Evolutionary conservation across 2,113 vertebrate species (phyloP).

Genomic region (Paralichthys olivaceus): DNA sequence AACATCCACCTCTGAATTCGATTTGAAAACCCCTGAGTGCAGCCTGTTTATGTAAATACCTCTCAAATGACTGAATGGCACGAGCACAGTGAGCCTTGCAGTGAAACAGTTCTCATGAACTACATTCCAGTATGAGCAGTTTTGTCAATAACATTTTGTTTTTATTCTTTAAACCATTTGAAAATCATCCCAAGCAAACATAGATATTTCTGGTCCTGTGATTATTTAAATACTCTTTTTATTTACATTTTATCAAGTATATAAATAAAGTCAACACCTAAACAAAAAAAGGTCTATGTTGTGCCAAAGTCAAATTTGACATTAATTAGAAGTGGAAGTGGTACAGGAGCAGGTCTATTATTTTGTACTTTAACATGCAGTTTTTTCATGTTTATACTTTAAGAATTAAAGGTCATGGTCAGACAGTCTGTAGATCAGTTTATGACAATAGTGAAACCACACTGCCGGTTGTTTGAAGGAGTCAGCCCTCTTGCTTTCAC

Average conservation of each 20-base stretch:
- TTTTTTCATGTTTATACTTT: background rate
- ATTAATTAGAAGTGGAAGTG: slow-evolving; percentile 7
- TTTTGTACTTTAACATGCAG: background rate
- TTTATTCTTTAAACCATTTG: background rate
- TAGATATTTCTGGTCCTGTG: background rate
- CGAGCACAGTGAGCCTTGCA: background rate
- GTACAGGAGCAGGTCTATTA: background rate
- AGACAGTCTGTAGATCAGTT: background rate
- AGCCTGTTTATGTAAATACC: background rate
- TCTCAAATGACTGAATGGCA: background rate
- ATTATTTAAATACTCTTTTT: slow-evolving; percentile 25
- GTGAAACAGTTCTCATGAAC: background rate
- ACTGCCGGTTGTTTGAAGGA: background rate
- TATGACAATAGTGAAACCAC: background rate
- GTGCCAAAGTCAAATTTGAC: slow-evolving; percentile 43
- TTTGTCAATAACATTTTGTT: background rate
- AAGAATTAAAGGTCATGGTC: background rate
- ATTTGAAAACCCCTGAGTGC: background rate
- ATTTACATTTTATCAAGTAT: background rate
- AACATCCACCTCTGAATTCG: background rate
- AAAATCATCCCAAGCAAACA: background rate
- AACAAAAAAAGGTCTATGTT: slow-evolving; percentile 30
- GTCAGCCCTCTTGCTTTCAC: background rate
- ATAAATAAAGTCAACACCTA: slow-evolving; percentile 42
- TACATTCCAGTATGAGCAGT: background rate